Conservation (phyloP, 1,140 invertebrate genomes). For the Cydia amplana region DNA sequence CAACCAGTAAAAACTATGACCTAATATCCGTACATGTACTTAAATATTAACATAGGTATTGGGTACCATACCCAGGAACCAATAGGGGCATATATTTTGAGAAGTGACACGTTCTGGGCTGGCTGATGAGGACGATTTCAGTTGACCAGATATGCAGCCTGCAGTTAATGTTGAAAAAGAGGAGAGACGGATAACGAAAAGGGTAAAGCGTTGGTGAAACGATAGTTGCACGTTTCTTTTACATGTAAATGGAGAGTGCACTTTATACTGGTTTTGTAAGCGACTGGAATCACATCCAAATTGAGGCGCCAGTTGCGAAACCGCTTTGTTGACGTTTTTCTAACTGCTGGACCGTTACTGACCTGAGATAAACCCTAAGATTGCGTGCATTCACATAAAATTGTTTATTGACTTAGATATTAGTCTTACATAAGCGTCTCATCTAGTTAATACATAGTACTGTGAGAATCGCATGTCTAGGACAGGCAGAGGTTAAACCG, state of each 20-base stretch:
- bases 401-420: conserved; percentile 43
- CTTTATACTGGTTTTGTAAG: background rate
- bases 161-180: too few relatives aligned
- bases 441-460: conserved; percentile 39
- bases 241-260: background rate
- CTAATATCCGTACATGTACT: too few relatives aligned
- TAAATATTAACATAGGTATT: too few relatives aligned
- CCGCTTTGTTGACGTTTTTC: conserved; percentile 58
- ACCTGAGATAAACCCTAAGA: conserved; percentile 68
- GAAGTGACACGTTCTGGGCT: too few relatives aligned
- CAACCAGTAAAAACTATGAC: background rate
- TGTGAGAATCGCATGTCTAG: background rate
- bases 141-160: too few relatives aligned
- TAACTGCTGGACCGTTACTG: conserved; percentile 59
- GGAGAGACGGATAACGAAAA: too few relatives aligned
- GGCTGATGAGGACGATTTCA: too few relatives aligned
- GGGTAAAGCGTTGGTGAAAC: too few relatives aligned
- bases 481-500: background rate
- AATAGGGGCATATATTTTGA: too few relatives aligned
- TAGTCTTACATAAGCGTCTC: conserved; percentile 47
- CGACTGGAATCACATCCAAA: conserved; percentile 11
- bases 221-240: background rate
- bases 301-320: conserved; percentile 60
- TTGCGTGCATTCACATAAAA: conserved; percentile 54
- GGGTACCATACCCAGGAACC: too few relatives aligned